These are phyloP conservation scores for Nicator chloris DNA, from an alignment of 2,113 vertebrate genomes.

Conservation along the genomic window DNA sequence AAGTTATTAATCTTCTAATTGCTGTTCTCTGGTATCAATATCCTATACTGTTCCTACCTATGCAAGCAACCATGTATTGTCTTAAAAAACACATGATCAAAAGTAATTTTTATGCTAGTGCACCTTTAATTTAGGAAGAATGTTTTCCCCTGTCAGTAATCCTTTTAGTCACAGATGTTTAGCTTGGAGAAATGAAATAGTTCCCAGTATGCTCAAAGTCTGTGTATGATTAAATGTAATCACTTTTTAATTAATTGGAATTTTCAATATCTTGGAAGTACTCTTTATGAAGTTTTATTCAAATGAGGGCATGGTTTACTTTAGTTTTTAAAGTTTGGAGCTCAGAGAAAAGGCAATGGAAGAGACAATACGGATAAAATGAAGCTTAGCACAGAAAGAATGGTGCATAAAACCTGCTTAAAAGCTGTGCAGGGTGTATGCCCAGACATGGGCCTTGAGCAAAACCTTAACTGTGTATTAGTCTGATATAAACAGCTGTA, in stretches of 20 bases:
- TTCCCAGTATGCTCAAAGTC: conserved; percentile 21
- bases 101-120: not conserved
- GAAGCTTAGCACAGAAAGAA: not conserved
- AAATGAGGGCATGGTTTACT: conserved; percentile 25
- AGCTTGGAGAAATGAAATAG: conserved; percentile 32
- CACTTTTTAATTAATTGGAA: conserved; percentile 58
- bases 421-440: not conserved
- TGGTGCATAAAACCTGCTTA: not conserved
- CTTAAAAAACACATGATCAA: not conserved
- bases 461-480: not conserved
- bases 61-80: not conserved
- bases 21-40: not conserved
- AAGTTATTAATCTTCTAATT: not conserved
- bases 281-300: conserved; percentile 36
- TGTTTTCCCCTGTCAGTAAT: conserved; percentile 26
- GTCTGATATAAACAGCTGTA: not conserved
- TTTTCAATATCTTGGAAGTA: not conserved
- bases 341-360: not conserved
- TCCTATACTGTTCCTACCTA: not conserved
- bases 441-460: not conserved
- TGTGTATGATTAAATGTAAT: conserved; percentile 44
- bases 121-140: conserved; percentile 14
- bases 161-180: conserved; percentile 56
- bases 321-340: conserved; percentile 18
- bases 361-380: not conserved